Conservation (phyloP, 2,113 vertebrate species). For the Protobothrops flavoviridis region DNA sequence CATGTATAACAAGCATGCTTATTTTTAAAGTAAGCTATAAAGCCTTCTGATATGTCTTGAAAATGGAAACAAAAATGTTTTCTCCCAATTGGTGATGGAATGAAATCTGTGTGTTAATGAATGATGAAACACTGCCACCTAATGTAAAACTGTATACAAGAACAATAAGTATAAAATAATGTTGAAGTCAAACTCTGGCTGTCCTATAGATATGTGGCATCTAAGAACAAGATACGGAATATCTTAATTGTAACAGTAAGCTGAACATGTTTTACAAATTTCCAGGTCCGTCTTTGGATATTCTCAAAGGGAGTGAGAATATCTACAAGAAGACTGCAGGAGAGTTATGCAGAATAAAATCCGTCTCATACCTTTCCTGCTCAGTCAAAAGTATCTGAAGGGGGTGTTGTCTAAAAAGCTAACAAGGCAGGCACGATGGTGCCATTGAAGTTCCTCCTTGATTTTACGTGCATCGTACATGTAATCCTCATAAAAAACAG, state of each 20-base stretch:
- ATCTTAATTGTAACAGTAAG: not conserved
- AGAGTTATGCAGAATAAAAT: not conserved
- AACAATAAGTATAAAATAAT: not conserved
- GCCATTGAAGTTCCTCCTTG: not conserved
- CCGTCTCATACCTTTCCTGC: not conserved
- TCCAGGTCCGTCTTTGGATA: not conserved
- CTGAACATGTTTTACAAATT: not conserved
- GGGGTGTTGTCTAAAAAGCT: not conserved
- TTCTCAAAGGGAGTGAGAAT: no score
- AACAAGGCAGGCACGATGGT: not conserved
- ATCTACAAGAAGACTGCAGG: not conserved
- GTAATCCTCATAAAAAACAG: not conserved
- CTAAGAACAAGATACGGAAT: not conserved
- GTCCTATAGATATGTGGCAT: not conserved
- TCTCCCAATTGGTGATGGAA: accelerated
- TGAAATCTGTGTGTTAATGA: not conserved
- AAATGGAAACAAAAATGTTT: not conserved
- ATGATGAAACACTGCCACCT: slow-evolving; percentile 63
- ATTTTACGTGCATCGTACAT: not conserved
- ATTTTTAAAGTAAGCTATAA: slow-evolving; percentile 18
- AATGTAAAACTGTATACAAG: slow-evolving; percentile 30
- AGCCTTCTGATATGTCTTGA: not conserved
- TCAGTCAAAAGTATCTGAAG: not conserved
- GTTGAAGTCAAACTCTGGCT: not conserved
- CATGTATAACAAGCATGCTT: not conserved